Conservation (phyloP, 2,113 vertebrate genomes). For the Seriola aureovittata region DNA sequence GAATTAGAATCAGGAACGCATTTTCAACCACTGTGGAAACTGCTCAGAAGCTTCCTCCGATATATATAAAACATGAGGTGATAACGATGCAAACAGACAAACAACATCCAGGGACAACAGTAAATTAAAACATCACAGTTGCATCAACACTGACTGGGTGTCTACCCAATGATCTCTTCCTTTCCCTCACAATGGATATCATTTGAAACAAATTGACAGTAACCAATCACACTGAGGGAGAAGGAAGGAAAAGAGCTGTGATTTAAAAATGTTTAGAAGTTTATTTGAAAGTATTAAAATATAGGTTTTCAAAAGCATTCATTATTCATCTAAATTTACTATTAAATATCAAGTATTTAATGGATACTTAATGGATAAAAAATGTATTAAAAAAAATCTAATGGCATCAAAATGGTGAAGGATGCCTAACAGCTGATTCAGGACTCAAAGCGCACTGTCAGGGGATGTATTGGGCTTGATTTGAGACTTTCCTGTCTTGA, state of each 20-base stretch:
- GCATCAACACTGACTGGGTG: not conserved
- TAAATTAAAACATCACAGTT: not conserved
- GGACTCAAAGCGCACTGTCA: too few relatives aligned
- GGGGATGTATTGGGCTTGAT: too few relatives aligned
- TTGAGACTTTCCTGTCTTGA: not conserved
- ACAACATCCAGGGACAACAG: not conserved
- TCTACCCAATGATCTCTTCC: too few relatives aligned
- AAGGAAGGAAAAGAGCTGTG: too few relatives aligned
- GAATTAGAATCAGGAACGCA: not conserved
- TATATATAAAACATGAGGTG: not conserved
- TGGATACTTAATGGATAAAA: too few relatives aligned
- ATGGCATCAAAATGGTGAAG: too few relatives aligned
- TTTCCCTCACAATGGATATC: too few relatives aligned
- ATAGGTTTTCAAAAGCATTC: not conserved
- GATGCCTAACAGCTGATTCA: too few relatives aligned
- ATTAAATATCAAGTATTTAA: too few relatives aligned
- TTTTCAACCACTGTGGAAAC: not conserved
- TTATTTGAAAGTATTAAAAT: too few relatives aligned
- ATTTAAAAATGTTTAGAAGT: too few relatives aligned
- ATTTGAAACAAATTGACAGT: not conserved
- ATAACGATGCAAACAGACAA: not conserved
- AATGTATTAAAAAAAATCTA: not conserved
- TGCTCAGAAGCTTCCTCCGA: not conserved
- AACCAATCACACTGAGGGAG: not conserved
- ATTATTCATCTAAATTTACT: not conserved